Evolutionary conservation across 1,140 invertebrate genomes (phyloP).

Genomic region (Latrodectus geometricus): DNA sequence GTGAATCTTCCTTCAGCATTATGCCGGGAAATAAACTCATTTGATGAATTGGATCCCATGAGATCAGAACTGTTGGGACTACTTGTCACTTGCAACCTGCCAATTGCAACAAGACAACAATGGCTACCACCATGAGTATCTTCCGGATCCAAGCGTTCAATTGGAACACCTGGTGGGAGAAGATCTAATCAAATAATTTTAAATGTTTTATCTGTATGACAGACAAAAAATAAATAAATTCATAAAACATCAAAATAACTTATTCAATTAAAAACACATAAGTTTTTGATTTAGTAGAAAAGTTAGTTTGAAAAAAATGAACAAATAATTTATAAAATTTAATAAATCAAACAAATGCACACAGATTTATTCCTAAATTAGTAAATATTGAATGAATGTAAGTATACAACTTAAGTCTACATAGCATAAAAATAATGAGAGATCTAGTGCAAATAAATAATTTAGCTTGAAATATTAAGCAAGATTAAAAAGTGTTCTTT

Average conservation of each 20-base stretch:
- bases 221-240: not conserved
- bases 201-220: slow-evolving; percentile 39
- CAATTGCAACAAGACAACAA: slow-evolving; percentile 98
- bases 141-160: slow-evolving; percentile 83
- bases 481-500: no score
- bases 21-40: slow-evolving; percentile 95
- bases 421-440: no score
- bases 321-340: no score
- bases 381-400: no score
- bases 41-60: slow-evolving; percentile 83
- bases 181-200: slow-evolving; percentile 56
- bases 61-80: slow-evolving; percentile 93
- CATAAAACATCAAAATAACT: not conserved
- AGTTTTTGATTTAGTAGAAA: not conserved
- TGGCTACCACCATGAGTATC: slow-evolving; percentile 79
- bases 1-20: slow-evolving; percentile 96
- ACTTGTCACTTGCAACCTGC: slow-evolving; percentile 94
- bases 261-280: not conserved
- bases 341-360: no score
- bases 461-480: no score
- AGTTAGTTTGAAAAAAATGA: no score
- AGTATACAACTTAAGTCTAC: no score
- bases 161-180: slow-evolving; percentile 77
- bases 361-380: no score
- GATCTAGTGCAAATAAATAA: no score